These are phyloP conservation scores for Carabus problematicus DNA, from an alignment of 2,888 invertebrate genomes.

Conservation along the genomic window DNA sequence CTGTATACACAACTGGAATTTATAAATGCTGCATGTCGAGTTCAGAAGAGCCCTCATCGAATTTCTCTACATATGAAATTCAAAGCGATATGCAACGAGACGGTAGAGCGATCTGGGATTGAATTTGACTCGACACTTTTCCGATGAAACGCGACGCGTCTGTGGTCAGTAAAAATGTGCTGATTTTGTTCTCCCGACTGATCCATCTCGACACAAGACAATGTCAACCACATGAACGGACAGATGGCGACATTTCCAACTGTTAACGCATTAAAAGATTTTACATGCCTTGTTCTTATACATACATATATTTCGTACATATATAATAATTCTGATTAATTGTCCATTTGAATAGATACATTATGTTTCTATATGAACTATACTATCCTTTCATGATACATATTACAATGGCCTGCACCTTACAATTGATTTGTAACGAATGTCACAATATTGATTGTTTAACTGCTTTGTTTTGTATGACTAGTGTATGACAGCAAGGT, in stretches of 20 bases:
- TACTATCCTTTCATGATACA: too few species aligned
- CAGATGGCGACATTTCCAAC: not conserved
- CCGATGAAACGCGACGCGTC: constrained; percentile 8
- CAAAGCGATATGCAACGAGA: constrained; percentile 18
- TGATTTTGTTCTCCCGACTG: constrained; percentile 54
- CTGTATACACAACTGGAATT: constrained; percentile 22
- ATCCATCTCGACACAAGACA: constrained; percentile 52
- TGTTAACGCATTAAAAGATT: too few species aligned
- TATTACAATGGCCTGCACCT: too few species aligned
- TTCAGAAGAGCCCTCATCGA: constrained; percentile 16
- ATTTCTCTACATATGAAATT: constrained; percentile 13
- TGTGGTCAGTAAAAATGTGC: constrained; percentile 49
- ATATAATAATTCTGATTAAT: too few species aligned
- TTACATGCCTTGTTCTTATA: too few species aligned
- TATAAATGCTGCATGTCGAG: constrained; percentile 14
- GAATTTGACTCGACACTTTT: constrained; percentile 21
- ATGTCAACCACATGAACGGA: constrained; percentile 45
- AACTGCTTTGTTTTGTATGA: too few species aligned
- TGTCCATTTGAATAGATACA: too few species aligned
- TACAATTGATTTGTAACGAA: too few species aligned
- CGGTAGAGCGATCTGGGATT: constrained; percentile 1
- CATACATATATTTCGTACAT: too few species aligned
- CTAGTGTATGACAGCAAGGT: too few species aligned
- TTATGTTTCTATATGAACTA: too few species aligned
- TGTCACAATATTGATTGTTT: too few species aligned